Base-by-base conservation (phyloP, 2,888 invertebrate genomes). In the Leucoptera coffeella region DNA sequence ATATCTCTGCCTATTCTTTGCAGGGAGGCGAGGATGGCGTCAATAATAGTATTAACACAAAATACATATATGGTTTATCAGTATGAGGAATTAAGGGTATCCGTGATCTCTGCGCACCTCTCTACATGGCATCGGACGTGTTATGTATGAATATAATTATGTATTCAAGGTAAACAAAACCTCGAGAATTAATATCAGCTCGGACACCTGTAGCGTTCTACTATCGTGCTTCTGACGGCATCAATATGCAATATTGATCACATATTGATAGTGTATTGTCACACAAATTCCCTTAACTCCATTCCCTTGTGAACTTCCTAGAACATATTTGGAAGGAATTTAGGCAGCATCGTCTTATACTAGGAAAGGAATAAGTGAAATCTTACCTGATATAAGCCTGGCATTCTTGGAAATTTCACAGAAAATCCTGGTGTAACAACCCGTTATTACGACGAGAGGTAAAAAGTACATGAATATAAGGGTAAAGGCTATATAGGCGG, bases 401-500 rank as follows among this genome's bases (percentile, higher is more conserved):
- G 80, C 78, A 36, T 80, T 80, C 36, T 67, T 80, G 9, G 77
- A 78, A 32, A 87, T 85, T 47, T 83, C 82, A 43, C 77, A 79
- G 38, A 86, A 73, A 28, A 88, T 87, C 40, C 79, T 76, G 1
- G 76, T 67, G 44, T 87, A 87, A 31, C 83, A 80, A 25, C 78
- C 75, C 6, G 79, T 73, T 41, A 87, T 87, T 37, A 85, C 75
- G 35, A 78, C 41, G 15, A 88, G 56, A 0, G 86, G 87, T 3
- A 85, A 43, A 41, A 85, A 82, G 50, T 86, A 87, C 73, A 87
- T 77, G 2, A 78, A 80, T 29, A 77, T 60, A 1, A 86, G 72
- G 36, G 81, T 82, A 47, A 81, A 78, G 12, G 85, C 56, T 41
- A 82, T 85, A 55, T 87, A 87, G 1, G 75, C 77, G 14, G 77